A percentile compares a stretch with the other conserved stretches of the same genome.
phyloP scores from a whole-genome alignment of 1,140 invertebrate genomes.

The Drosophila prosaltans region DNA sequence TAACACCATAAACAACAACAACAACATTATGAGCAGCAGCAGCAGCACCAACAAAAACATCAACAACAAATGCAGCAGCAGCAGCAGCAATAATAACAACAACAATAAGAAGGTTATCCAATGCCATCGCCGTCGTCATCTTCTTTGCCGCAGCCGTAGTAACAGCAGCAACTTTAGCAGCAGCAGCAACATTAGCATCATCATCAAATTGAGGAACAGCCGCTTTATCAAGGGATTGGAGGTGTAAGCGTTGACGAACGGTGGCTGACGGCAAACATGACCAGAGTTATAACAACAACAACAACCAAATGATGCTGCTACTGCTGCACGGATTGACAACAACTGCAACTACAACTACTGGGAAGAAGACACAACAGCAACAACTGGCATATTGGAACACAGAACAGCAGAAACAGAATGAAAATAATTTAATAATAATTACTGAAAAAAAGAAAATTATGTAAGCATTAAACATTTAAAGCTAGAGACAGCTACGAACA shows the following conservation, averaged over 20 bases:
- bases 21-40: slow-evolving; percentile 39
- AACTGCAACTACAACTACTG: slow-evolving; percentile 14
- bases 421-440: slow-evolving; percentile 81
- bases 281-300: slow-evolving; percentile 28
- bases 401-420: slow-evolving; percentile 40
- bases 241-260: slow-evolving; percentile 17
- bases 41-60: slow-evolving; percentile 39
- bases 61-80: slow-evolving; percentile 25
- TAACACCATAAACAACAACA: slow-evolving; percentile 23
- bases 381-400: slow-evolving; percentile 57
- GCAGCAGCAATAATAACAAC: slow-evolving; percentile 16
- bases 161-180: slow-evolving; percentile 29
- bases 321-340: slow-evolving; percentile 21
- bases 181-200: slow-evolving; percentile 20
- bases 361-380: slow-evolving; percentile 28
- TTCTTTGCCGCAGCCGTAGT: slow-evolving; percentile 21
- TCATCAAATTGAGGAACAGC: slow-evolving; percentile 33
- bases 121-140: slow-evolving; percentile 25
- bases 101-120: slow-evolving; percentile 31
- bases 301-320: slow-evolving; percentile 36
- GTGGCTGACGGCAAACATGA: slow-evolving; percentile 27
- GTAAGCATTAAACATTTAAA: slow-evolving; percentile 80
- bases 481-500: slow-evolving; percentile 78
- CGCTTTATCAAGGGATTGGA: slow-evolving; percentile 3
- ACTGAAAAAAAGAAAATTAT: slow-evolving; percentile 72